Percentiles rank a stretch among this genome's conserved stretches.
These are phyloP conservation scores for Ceramica pisi DNA, from an alignment of 2,888 invertebrate genomes.

Conservation along the genomic window DNA sequence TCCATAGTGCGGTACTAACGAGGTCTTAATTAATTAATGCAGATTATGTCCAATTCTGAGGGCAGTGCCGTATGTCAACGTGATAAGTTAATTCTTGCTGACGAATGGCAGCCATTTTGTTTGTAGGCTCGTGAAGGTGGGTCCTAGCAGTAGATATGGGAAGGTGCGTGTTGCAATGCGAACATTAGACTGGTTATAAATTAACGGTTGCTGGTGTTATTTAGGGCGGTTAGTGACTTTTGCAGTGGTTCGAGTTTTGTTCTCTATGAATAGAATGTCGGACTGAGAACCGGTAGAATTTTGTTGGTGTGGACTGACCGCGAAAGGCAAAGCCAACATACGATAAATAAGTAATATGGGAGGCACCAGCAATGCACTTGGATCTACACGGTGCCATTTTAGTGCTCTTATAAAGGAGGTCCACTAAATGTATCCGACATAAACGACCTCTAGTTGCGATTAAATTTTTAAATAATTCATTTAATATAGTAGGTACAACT, in stretches of 20 bases:
- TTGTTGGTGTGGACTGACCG: not conserved
- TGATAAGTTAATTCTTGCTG: constrained; percentile 68
- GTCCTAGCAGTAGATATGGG: constrained; percentile 40
- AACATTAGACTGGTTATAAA: constrained; percentile 42
- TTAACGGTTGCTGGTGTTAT: constrained; percentile 15
- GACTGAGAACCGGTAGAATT: too few relatives aligned
- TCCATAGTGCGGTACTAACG: constrained; percentile 51
- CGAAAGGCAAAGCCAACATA: too few relatives aligned
- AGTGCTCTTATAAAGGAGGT: too few relatives aligned
- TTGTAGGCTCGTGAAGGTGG: constrained; percentile 40
- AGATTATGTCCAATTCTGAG: constrained; percentile 67
- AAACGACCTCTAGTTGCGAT: too few relatives aligned
- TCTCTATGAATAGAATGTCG: not conserved
- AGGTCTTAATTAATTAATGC: constrained; percentile 68
- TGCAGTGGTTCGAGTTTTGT: constrained; percentile 3
- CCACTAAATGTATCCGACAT: too few relatives aligned
- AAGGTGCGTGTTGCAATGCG: constrained; percentile 49
- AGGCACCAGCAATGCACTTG: too few relatives aligned
- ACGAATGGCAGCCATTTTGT: constrained; percentile 57
- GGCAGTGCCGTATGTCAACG: constrained; percentile 64
- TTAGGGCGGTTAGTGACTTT: constrained; percentile 29
- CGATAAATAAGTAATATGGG: too few relatives aligned
- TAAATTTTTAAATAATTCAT: too few relatives aligned
- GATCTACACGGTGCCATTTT: too few relatives aligned
- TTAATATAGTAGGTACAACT: too few relatives aligned